Evolutionary conservation across 2,113 vertebrate genomes (phyloP).

Genomic region (Microcebus ravelobensis): DNA sequence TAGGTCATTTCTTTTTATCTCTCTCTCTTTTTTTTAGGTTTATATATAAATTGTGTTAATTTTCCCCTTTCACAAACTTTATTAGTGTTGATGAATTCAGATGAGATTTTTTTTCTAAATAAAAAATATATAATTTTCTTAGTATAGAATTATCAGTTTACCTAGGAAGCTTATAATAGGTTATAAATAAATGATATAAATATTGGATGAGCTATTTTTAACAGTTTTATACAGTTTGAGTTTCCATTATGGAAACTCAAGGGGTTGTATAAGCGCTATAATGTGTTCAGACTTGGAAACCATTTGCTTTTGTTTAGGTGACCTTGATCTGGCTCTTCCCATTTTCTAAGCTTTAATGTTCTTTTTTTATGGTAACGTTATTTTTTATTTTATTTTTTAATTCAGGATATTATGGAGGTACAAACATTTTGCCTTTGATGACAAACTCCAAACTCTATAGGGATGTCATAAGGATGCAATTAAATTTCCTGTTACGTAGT

Average conservation of each 20-base stretch:
- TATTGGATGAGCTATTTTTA: neutral
- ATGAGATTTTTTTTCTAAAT: neutral
- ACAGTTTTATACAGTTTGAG: neutral
- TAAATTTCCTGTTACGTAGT: neutral
- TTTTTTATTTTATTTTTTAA: no score
- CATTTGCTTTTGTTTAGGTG: neutral
- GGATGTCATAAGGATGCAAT: neutral
- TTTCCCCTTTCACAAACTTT: neutral
- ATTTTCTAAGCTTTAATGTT: neutral
- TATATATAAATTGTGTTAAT: neutral
- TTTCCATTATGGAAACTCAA: neutral
- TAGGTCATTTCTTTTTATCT: constrained; percentile 27
- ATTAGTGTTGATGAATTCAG: neutral
- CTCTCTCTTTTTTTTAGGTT: neutral
- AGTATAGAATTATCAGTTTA: neutral
- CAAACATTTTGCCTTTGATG: neutral
- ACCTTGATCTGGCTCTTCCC: neutral
- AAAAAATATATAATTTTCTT: neutral
- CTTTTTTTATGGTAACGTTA: no score
- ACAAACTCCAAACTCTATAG: neutral
- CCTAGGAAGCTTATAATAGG: neutral
- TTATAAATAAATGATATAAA: neutral
- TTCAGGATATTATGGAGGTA: no score
- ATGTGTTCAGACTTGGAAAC: neutral
- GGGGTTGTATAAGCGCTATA: neutral